Base-by-base conservation (phyloP, 2,888 invertebrate species). In the Coelinius sp. region DNA sequence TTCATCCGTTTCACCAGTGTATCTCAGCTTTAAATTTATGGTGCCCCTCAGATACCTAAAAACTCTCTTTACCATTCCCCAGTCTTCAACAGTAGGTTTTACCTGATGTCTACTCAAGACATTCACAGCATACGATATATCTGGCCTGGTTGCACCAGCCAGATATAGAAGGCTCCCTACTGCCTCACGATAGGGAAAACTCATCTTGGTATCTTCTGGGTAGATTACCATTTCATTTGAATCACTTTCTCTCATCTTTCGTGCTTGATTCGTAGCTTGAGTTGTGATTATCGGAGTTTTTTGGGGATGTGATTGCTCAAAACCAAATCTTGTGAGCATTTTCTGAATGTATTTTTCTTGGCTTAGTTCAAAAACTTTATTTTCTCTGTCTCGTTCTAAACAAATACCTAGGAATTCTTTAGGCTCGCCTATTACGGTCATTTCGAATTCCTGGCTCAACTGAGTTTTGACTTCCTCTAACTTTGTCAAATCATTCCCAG, bases 391-490 rank as follows among this genome's bases (percentile, higher is more conserved):
- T 46, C 77, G 73, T 35, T 77, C 73, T 4, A 78, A 46, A 20
- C n/a, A 41, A 12, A 65, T 25, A 4, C 76, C 78, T 0, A 77
- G 68, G 49, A 75, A 78, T 62, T 76, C 73, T 25, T 65, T 71
- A 4, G 73, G 75, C 27, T 38, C 10, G 2, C 68, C 72, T 14
- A 77, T 49, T 20, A 78, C 73, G 52, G 74, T 76, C 12, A 79
- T 46, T 7, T 71, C 72, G 44, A 78, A 76, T 7, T 14, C 31
- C 10, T 44, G 22, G 1, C 10, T 24, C 10, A 72, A 27, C 17
- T 70, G 14, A 17, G 8, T 14, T 10, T 74, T 74, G 6, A 70
- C 6, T 0, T 56, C n/a, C 8, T 41, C 17, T 1, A 70, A 24
- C 2, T 8, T 4, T 10, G 5, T n/a, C 8, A 8, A 1, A 27